A percentile compares a stretch with the other conserved stretches of the same genome.
These are phyloP conservation scores for Lycia hirtaria DNA, from an alignment of 2,888 invertebrate genomes.

Conservation along the genomic window DNA sequence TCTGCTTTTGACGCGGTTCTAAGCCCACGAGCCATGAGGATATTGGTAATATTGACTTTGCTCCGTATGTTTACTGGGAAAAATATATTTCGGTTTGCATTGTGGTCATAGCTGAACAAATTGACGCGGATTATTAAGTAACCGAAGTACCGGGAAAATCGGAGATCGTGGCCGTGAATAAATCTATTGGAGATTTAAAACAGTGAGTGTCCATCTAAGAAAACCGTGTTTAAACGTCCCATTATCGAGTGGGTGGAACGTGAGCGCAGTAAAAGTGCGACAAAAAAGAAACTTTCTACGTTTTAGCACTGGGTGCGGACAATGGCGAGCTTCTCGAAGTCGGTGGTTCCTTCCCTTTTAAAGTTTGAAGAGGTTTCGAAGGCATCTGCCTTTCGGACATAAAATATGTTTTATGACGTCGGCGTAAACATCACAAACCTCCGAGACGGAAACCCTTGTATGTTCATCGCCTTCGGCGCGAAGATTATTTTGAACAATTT, in stretches of 20 bases:
- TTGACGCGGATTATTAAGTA: slow-evolving; percentile 26
- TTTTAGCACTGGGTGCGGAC: slow-evolving; percentile 72
- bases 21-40: slow-evolving; percentile 41
- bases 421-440: slow-evolving; percentile 77
- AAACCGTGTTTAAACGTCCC: slow-evolving; percentile 36
- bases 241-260: slow-evolving; percentile 38
- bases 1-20: slow-evolving; percentile 43
- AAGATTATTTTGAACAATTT: slow-evolving; percentile 7
- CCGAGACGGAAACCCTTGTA: slow-evolving; percentile 40
- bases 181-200: slow-evolving; percentile 28
- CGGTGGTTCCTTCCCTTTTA: slow-evolving; percentile 68
- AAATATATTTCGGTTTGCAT: slow-evolving; percentile 28
- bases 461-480: neutral
- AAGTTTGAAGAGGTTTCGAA: slow-evolving; percentile 68
- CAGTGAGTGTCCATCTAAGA: slow-evolving; percentile 32
- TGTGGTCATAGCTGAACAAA: slow-evolving; percentile 26
- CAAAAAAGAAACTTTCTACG: slow-evolving; percentile 68
- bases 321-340: slow-evolving; percentile 68
- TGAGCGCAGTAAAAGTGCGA: slow-evolving; percentile 50
- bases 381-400: slow-evolving; percentile 68
- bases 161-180: slow-evolving; percentile 17
- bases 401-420: slow-evolving; percentile 80
- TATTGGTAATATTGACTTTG: slow-evolving; percentile 37
- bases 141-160: slow-evolving; percentile 14
- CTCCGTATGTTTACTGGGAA: slow-evolving; percentile 28